phyloP scores from a whole-genome alignment of 2,113 vertebrate species.

The Phylloscopus trochilus region DNA sequence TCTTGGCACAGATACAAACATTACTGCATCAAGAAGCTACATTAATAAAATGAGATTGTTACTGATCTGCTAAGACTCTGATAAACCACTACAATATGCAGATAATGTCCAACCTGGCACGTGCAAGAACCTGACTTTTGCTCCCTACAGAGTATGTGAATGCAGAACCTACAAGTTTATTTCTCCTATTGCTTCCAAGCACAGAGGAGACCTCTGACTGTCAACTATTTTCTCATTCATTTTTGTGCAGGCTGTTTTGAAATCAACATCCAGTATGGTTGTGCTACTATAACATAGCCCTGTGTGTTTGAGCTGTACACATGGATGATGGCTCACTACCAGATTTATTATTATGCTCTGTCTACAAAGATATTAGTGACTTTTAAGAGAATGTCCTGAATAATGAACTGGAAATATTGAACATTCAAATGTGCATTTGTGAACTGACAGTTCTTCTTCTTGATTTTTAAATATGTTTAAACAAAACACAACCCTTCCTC shows the following conservation, averaged over 20 bases:
- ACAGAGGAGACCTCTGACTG: neutral
- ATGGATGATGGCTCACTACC: accelerated
- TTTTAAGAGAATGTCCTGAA: neutral
- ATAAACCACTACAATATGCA: neutral
- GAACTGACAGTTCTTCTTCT: neutral
- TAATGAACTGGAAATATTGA: neutral
- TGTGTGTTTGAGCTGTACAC: neutral
- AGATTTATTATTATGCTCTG: neutral
- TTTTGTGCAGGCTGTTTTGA: neutral
- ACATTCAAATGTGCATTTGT: neutral
- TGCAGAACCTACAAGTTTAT: neutral
- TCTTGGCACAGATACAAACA: neutral
- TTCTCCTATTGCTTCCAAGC: neutral
- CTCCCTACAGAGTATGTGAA: neutral
- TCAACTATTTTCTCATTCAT: neutral
- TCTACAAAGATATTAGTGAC: neutral
- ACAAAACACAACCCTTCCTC: neutral
- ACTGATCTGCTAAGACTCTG: neutral
- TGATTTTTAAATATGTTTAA: neutral
- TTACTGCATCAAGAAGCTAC: neutral
- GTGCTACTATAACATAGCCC: neutral
- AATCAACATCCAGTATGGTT: neutral
- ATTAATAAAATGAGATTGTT: neutral
- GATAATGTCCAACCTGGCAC: neutral
- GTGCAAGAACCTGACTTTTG: neutral